Percentiles rank a stretch among this genome's conserved stretches.
These are phyloP conservation scores for Hemichromis elongatus DNA, from an alignment of 2,113 vertebrate species.

Conservation along the genomic window DNA sequence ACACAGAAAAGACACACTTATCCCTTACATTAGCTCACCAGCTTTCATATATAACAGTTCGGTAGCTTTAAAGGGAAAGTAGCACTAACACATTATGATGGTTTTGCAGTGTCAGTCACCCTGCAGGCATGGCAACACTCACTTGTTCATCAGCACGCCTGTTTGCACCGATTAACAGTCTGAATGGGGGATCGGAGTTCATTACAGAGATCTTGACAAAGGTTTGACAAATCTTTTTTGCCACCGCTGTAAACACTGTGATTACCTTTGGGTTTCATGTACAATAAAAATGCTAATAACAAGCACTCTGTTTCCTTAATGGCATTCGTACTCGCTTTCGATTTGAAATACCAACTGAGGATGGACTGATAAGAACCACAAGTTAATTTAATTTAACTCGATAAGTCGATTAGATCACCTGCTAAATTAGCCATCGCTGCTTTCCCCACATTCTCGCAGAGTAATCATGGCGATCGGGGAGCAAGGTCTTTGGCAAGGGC, in stretches of 20 bases:
- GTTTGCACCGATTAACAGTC: not conserved
- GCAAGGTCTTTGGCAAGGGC: not conserved
- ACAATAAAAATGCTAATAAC: not conserved
- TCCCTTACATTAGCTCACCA: not conserved
- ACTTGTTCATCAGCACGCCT: not conserved
- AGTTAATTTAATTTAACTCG: not conserved
- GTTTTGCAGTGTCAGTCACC: not conserved
- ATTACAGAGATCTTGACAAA: not conserved
- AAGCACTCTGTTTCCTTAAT: not conserved
- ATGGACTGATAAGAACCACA: not conserved
- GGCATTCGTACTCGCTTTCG: not conserved
- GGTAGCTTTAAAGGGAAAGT: not conserved
- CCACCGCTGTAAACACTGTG: not conserved
- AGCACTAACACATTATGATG: not conserved
- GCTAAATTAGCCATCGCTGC: not conserved
- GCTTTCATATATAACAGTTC: not conserved
- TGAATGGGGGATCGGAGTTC: not conserved
- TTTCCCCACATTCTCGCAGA: not conserved
- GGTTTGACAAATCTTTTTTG: not conserved
- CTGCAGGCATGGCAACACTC: not conserved
- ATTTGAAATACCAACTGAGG: not conserved
- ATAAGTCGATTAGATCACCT: not conserved
- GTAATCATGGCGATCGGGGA: not conserved
- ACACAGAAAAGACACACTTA: not conserved
- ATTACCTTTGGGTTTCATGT: not conserved